Evolutionary conservation across 2,113 vertebrate species (phyloP).

Genomic region (Oxyruncus cristatus): DNA sequence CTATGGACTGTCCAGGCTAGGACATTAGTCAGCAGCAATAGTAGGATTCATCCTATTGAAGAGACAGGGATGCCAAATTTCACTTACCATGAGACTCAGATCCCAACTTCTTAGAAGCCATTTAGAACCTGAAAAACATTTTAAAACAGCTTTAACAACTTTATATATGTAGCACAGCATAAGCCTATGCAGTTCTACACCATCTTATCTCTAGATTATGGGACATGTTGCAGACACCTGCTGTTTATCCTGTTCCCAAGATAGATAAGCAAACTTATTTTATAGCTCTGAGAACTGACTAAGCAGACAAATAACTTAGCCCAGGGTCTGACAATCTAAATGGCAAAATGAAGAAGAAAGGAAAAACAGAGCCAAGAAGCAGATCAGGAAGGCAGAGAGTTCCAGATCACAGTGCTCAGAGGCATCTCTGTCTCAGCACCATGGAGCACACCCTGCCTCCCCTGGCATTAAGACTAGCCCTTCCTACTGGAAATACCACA

Average conservation of each 20-base stretch:
- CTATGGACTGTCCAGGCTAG: background rate
- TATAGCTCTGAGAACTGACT: background rate
- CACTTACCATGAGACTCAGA: slow-evolving; percentile 89
- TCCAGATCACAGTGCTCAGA: background rate
- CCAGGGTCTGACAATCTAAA: background rate
- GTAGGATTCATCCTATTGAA: background rate
- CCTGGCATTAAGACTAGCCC: background rate
- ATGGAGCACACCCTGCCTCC: background rate
- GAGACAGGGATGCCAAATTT: background rate
- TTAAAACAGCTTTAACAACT: background rate
- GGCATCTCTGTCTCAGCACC: background rate
- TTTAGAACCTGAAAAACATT: slow-evolving; percentile 88
- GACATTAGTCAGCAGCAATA: background rate
- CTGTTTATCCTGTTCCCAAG: background rate
- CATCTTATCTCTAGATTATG: background rate
- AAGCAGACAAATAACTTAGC: background rate
- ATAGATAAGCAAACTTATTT: background rate
- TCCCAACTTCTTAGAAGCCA: slow-evolving; percentile 95
- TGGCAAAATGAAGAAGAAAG: background rate
- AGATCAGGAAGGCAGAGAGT: background rate
- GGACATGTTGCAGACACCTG: background rate
- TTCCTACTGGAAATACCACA: slow-evolving; percentile 2
- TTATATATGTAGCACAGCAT: background rate
- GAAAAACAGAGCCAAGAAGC: background rate
- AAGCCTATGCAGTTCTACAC: background rate